Percentiles rank a stretch among this genome's conserved stretches.
phyloP scores from a whole-genome alignment of 2,797 vertebrate genomes.

The Macrochelys suwanniensis region DNA sequence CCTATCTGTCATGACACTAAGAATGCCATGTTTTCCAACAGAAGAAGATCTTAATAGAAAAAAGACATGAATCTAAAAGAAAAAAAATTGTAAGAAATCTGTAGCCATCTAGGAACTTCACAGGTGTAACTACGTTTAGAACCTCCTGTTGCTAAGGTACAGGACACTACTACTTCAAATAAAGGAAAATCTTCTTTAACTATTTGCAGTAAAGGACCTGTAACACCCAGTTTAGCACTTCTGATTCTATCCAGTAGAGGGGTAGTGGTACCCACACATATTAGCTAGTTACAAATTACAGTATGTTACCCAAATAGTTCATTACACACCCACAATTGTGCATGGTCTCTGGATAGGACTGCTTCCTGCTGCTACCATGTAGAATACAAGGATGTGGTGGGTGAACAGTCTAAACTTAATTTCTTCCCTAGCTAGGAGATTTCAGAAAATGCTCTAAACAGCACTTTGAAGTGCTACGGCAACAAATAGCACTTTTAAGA shows the following conservation, averaged over 20 bases:
- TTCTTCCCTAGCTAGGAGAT: slow-evolving; percentile 18
- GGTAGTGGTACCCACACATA: accelerated
- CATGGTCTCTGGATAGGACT: background rate
- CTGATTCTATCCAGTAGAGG: background rate
- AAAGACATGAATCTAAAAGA: background rate
- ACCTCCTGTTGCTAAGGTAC: background rate
- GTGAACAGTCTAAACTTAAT: background rate
- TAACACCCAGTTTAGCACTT: background rate
- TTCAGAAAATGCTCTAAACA: slow-evolving; percentile 20
- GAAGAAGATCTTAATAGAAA: background rate
- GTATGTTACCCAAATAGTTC: background rate
- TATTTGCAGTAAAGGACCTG: background rate
- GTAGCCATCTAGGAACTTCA: background rate
- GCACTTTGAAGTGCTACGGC: background rate
- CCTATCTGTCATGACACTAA: background rate
- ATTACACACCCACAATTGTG: background rate
- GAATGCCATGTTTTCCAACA: background rate
- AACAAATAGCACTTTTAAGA: slow-evolving; percentile 55
- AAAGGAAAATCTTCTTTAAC: background rate
- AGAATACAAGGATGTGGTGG: accelerated
- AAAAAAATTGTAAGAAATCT: background rate
- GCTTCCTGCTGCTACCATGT: background rate
- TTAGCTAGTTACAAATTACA: background rate
- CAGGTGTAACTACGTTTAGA: background rate
- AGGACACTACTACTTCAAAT: background rate